Conservation (phyloP, 2,113 vertebrate species). For the Rhodinocichla rosea region DNA sequence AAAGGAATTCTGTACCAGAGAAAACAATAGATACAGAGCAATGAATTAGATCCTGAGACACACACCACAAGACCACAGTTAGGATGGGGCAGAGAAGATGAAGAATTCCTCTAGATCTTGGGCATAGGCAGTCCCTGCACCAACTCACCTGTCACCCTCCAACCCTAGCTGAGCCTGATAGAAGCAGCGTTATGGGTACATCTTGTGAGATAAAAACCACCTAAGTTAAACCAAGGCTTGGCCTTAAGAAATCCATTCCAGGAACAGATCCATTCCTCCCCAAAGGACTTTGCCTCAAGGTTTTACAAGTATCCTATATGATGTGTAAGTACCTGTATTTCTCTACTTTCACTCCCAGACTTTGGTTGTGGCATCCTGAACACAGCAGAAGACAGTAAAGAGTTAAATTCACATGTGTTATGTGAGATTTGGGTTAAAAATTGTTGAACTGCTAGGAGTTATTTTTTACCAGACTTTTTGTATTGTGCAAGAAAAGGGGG, state of each 20-base stretch:
- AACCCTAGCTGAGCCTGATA: background rate
- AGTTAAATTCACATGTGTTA: background rate
- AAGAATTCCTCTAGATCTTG: background rate
- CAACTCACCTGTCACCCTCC: background rate
- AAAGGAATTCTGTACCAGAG: background rate
- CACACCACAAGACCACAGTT: background rate
- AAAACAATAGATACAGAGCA: background rate
- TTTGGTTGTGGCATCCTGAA: background rate
- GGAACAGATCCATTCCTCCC: background rate
- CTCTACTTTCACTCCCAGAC: background rate
- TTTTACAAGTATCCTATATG: background rate
- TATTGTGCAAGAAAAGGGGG: background rate
- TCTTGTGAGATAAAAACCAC: background rate
- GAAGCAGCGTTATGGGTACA: accelerated
- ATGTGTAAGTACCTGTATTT: background rate
- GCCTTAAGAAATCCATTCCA: background rate
- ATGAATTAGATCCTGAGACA: background rate
- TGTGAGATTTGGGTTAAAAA: background rate
- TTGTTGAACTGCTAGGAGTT: background rate
- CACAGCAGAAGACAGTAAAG: background rate
- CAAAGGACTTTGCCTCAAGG: background rate
- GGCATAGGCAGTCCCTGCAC: background rate
- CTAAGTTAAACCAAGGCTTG: background rate
- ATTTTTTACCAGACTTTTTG: background rate
- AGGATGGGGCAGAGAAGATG: background rate